A percentile compares a stretch with the other conserved stretches of the same genome.
Evolutionary conservation across 2,113 vertebrate species (phyloP).

Genomic region (Hemichromis elongatus): DNA sequence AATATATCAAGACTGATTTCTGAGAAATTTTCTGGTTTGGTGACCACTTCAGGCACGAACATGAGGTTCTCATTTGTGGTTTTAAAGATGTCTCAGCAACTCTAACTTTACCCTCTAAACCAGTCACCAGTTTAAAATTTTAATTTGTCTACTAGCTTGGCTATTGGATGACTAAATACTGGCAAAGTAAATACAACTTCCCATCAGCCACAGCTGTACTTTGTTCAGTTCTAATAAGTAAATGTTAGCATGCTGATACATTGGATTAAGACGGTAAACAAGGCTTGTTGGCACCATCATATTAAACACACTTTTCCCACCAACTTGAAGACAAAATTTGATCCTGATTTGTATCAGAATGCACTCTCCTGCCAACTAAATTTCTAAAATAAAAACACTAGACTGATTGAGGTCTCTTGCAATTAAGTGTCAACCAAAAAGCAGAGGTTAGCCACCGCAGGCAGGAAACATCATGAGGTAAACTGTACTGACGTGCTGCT

Average conservation of each 20-base stretch:
- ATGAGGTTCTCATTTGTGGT: not conserved
- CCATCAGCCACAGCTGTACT: not conserved
- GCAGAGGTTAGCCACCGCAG: not conserved
- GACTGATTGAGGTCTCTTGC: not conserved
- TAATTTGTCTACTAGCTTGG: not conserved
- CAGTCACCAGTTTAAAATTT: not conserved
- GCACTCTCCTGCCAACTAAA: not conserved
- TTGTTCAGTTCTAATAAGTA: not conserved
- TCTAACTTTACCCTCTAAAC: not conserved
- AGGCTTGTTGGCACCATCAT: not conserved
- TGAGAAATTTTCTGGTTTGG: not conserved
- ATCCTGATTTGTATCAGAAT: constrained; percentile 16
- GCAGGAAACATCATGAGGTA: not conserved
- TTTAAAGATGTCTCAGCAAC: not conserved
- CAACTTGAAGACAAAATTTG: not conserved
- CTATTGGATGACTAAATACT: not conserved
- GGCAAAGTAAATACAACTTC: not conserved
- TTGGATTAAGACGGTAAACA: not conserved
- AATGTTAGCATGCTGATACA: not conserved
- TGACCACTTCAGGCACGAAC: not conserved
- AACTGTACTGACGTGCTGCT: not conserved
- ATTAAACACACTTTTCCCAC: not conserved
- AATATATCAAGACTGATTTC: not conserved
- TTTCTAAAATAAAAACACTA: not conserved
- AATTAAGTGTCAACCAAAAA: not conserved